These are phyloP conservation scores for Asarcornis scutulata DNA, from an alignment of 2,113 vertebrate genomes.

Conservation along the genomic window DNA sequence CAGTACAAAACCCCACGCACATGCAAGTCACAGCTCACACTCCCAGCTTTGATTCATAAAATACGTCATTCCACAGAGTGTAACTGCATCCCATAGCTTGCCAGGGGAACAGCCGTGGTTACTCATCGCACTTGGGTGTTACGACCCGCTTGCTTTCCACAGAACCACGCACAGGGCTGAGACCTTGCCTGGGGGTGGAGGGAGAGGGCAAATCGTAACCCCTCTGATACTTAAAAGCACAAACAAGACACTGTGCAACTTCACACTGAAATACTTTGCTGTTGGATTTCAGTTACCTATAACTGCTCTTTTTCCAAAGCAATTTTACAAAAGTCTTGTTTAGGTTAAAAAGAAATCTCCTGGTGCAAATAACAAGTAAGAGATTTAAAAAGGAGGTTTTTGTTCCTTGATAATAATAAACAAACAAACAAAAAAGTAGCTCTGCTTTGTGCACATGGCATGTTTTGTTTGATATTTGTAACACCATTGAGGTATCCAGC, in stretches of 20 bases:
- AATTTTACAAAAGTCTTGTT: background rate
- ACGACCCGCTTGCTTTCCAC: background rate
- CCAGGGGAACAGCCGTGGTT: conserved; percentile 35
- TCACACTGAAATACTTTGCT: background rate
- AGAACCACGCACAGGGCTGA: background rate
- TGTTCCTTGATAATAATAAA: background rate
- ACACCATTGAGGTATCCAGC: background rate
- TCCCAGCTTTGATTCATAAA: conserved; percentile 42
- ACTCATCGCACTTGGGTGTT: conserved; percentile 22
- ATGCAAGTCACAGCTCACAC: conserved; percentile 1
- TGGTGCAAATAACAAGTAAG: background rate
- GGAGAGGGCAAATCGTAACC: background rate
- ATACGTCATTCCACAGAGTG: background rate
- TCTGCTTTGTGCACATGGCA: background rate
- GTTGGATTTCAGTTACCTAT: background rate
- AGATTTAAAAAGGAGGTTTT: background rate
- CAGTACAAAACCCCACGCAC: background rate
- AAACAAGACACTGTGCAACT: background rate
- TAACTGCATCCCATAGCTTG: background rate
- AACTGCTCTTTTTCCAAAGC: background rate
- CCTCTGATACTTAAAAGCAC: background rate
- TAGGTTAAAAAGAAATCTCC: background rate
- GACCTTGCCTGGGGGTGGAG: background rate
- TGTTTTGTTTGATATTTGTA: background rate
- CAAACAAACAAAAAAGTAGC: background rate